These are phyloP conservation scores for Tenthredo notha DNA, from an alignment of 2,888 invertebrate species.

Conservation along the genomic window DNA sequence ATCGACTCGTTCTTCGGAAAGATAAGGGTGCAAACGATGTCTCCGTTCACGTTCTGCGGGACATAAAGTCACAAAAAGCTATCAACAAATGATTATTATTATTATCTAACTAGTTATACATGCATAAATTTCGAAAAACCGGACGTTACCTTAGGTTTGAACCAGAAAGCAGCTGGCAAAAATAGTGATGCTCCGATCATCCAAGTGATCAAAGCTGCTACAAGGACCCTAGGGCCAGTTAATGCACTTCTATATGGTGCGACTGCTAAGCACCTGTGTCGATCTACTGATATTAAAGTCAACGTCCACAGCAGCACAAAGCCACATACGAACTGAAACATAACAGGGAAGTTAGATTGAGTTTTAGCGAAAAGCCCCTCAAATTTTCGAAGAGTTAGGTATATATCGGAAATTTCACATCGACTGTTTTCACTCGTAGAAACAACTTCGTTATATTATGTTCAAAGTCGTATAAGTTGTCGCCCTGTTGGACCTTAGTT, in stretches of 20 bases:
- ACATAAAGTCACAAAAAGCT: neutral
- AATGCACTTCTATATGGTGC: slow-evolving; percentile 81
- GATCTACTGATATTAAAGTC: slow-evolving; percentile 81
- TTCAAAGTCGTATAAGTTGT: neutral
- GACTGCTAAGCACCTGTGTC: slow-evolving; percentile 80
- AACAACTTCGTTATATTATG: neutral
- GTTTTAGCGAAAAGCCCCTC: too few species aligned
- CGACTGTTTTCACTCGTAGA: neutral
- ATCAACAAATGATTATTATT: neutral
- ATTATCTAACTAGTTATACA: neutral
- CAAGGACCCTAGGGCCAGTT: slow-evolving; percentile 76
- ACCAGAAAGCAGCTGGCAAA: slow-evolving; percentile 81
- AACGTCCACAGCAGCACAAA: slow-evolving; percentile 82
- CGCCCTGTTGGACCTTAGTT: neutral
- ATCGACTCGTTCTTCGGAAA: slow-evolving; percentile 79
- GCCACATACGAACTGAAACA: slow-evolving; percentile 81
- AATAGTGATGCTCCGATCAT: slow-evolving; percentile 78
- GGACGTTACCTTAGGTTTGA: slow-evolving; percentile 72
- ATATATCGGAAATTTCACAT: neutral
- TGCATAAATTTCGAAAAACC: neutral
- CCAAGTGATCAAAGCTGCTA: slow-evolving; percentile 79
- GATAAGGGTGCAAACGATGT: slow-evolving; percentile 80
- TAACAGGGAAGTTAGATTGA: neutral
- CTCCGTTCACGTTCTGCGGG: slow-evolving; percentile 63
- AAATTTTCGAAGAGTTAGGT: too few species aligned